Base-by-base conservation (phyloP, 37 sponge, comb jelly and placozoan genomes). In the Spongia lamella region DNA sequence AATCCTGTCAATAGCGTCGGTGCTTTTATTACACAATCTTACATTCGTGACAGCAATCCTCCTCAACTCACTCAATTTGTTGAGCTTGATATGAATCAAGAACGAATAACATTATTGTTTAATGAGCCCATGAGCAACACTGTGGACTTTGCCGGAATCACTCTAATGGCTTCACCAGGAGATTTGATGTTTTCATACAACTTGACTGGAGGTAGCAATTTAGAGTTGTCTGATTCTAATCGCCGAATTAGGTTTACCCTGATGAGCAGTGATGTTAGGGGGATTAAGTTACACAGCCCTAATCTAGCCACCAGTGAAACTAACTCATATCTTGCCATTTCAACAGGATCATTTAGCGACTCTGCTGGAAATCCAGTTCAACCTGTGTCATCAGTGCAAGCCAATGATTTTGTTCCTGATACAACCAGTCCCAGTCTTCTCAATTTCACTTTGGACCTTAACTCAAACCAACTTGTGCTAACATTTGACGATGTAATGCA, bases 401-500 rank as follows among this genome's bases (percentile, higher is more conserved):
- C 56, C 3, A 59, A 52, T 24, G 68, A 69, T 58, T 85, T 69
- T 51, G 27, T 70, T 21, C 31, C 55, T 14, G 96, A 95, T 53
- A 81, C 88, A 24, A 88, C 77, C 47, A 71, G 70, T 21, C 92
- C 96, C 19, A 49, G 75, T 26, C 82, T 95, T 19, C 34, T 53
- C 6, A 56, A 57, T 33, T 95, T 79, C 55, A 32, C 66, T 32
- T 55, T 95, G 7, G 91, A 95, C 55, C 38, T 90, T 26, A 70
- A 95, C 51, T 50, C 47, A 51, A 89, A 89, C 0, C 25, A 71
- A 27, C 75, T 95, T 7, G 49, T 25, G 9, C 40, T 95, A 14
- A 87, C 90, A 19, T 95, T 95, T 66, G 78, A 88, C 78, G 96
- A 95, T 82, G 82, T 91, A 19, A 91, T 95, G 47, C 70, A 91